Evolutionary conservation across 2,113 vertebrate species (phyloP).

Genomic region (Phaethon lepturus): DNA sequence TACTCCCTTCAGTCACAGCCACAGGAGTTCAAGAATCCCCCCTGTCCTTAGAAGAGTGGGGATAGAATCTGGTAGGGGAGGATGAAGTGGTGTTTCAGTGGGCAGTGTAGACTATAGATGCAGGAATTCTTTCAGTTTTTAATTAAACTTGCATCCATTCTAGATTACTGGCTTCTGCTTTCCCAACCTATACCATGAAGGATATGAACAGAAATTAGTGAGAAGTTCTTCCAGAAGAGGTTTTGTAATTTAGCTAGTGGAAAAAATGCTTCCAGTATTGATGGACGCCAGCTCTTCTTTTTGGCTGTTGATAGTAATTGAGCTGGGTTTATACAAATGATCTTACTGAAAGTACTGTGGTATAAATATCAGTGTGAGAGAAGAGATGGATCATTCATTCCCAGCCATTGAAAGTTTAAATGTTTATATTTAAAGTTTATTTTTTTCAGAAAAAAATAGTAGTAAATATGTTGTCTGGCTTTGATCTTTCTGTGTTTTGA

Average conservation of each 20-base stretch:
- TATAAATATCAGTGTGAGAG: neutral
- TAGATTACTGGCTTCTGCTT: neutral
- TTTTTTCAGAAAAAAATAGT: neutral
- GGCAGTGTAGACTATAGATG: neutral
- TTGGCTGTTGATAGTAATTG: neutral
- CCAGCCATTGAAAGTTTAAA: neutral
- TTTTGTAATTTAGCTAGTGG: neutral
- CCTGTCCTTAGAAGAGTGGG: neutral
- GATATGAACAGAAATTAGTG: neutral
- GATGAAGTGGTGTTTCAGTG: neutral
- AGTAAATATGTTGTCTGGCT: neutral
- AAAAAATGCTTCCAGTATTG: neutral
- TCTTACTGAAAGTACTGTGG: neutral
- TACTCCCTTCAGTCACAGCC: neutral
- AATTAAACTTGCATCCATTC: neutral
- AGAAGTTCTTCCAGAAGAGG: neutral
- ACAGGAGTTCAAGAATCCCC: neutral
- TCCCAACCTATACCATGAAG: neutral
- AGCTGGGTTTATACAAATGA: neutral
- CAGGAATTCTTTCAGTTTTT: neutral
- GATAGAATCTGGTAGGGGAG: neutral
- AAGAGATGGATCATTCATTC: neutral
- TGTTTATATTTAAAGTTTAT: neutral
- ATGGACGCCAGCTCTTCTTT: neutral
- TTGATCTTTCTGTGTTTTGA: slow-evolving; percentile 1